Conservation (phyloP, 2,888 invertebrate species). For the Protonemura montana region DNA sequence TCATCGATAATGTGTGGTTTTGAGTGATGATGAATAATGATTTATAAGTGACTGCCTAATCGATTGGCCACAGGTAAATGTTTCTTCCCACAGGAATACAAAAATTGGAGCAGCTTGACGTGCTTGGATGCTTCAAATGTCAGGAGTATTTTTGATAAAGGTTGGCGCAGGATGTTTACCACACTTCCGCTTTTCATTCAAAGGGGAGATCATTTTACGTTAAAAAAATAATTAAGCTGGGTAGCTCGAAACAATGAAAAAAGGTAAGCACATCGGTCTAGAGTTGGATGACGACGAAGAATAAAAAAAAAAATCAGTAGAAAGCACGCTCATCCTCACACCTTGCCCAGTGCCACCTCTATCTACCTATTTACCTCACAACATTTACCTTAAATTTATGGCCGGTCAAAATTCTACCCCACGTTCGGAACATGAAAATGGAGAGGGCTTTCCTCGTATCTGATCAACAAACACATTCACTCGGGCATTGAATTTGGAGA, state of each 20-base stretch:
- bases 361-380: background rate
- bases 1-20: background rate
- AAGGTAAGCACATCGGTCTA: background rate
- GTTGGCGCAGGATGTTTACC: background rate
- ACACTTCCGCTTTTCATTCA: background rate
- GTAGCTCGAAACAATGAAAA: background rate
- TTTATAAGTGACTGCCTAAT: background rate
- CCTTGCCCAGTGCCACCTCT: background rate
- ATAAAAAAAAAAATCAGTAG: background rate
- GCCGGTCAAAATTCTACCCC: background rate
- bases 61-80: background rate
- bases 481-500: background rate
- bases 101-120: background rate
- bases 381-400: background rate
- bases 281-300: background rate
- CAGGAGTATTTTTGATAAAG: background rate
- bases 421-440: background rate
- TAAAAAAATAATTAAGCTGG: background rate
- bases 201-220: background rate
- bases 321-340: background rate
- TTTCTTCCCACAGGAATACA: background rate
- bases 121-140: background rate
- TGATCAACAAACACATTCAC: background rate
- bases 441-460: constrained; percentile 7
- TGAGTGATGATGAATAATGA: background rate